Conservation (phyloP, 2,888 invertebrate genomes). For the Dorcus parallelipipedus region DNA sequence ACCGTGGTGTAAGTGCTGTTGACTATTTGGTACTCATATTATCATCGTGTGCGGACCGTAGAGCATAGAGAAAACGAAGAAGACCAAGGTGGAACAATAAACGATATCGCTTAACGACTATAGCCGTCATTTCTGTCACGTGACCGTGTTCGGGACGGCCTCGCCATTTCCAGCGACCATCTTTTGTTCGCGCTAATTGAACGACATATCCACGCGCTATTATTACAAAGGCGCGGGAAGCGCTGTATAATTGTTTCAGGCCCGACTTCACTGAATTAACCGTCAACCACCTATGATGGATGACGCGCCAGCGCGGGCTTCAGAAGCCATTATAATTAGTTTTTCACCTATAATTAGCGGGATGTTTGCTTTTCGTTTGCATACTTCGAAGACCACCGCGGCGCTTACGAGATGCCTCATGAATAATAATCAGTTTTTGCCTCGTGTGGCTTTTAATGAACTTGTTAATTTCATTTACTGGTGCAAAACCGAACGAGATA, state of each 20-base stretch:
- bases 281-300: conserved; percentile 12
- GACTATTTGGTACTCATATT: too few species aligned
- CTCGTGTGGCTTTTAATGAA: too few species aligned
- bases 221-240: conserved; percentile 17
- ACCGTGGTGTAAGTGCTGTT: too few species aligned
- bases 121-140: conserved; percentile 14
- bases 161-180: conserved; percentile 9
- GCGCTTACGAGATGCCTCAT: not conserved
- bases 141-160: conserved; percentile 10
- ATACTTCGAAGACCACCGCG: not conserved
- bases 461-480: too few species aligned
- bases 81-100: conserved; percentile 8
- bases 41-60: too few species aligned
- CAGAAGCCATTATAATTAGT: not conserved
- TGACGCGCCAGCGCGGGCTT: not conserved
- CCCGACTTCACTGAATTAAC: conserved; percentile 16
- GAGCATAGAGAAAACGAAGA: not conserved
- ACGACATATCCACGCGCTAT: conserved; percentile 19
- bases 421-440: too few species aligned
- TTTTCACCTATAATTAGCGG: conserved; percentile 1
- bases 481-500: too few species aligned
- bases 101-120: conserved; percentile 16
- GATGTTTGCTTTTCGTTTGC: conserved; percentile 1
- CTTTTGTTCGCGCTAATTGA: conserved; percentile 19
- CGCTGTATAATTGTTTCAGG: conserved; percentile 20